phyloP scores from a whole-genome alignment of 2,797 vertebrate species.

The Phoeniculus purpureus region DNA sequence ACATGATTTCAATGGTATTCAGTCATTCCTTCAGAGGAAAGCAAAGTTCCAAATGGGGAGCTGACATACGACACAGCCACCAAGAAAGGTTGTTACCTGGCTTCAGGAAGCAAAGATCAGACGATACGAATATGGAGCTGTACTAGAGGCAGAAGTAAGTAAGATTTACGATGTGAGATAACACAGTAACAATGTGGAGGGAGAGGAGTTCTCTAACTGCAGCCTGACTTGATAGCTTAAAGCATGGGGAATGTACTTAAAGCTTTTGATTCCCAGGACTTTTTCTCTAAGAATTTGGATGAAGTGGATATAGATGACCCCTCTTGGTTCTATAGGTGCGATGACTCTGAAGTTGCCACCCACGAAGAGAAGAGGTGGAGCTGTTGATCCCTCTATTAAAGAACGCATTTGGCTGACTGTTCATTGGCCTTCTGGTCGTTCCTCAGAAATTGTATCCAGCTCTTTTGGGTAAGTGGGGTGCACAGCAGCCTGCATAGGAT shows the following conservation, averaged over 20 bases:
- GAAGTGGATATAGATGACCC: neutral
- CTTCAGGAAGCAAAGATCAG: conserved; percentile 96
- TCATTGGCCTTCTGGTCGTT: conserved; percentile 84
- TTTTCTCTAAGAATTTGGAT: neutral
- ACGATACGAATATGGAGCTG: conserved; percentile 93
- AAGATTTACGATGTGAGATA: neutral
- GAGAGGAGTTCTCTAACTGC: neutral
- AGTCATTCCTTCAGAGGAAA: conserved; percentile 59
- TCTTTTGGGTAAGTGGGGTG: conserved; percentile 86
- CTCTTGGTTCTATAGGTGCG: conserved; percentile 75
- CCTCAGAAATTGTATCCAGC: conserved; percentile 88
- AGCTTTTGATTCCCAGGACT: neutral
- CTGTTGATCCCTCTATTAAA: conserved; percentile 85
- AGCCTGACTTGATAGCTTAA: neutral
- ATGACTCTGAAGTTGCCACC: conserved; percentile 91
- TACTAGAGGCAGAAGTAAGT: conserved; percentile 87
- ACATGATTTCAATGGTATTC: neutral
- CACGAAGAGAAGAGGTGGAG: conserved; percentile 87
- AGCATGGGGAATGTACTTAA: neutral
- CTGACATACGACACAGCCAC: conserved; percentile 46
- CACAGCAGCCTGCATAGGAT: neutral
- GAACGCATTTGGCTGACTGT: conserved; percentile 94
- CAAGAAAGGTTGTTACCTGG: conserved; percentile 84
- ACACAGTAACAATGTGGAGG: neutral
- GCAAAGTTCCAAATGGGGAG: conserved; percentile 68